Conservation (phyloP, 2,113 vertebrate species). For the Etheostoma cragini region DNA sequence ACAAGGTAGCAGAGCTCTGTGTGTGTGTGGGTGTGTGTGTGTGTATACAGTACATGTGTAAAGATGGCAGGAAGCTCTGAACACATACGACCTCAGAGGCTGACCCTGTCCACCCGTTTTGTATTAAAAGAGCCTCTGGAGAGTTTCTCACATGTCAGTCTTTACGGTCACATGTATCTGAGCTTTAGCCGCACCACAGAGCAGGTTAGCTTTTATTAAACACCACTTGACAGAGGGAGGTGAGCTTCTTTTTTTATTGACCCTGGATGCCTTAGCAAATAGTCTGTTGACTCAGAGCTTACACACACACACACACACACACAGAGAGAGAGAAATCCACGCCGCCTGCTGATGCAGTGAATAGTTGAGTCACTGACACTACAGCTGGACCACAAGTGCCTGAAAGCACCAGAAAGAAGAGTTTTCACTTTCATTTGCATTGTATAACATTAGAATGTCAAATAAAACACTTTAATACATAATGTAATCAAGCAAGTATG, state of each 20-base stretch:
- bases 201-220: slow-evolving; percentile 67
- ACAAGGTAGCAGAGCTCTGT: slow-evolving; percentile 38
- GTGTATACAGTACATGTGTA: background rate
- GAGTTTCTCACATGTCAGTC: slow-evolving; percentile 15
- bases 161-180: slow-evolving; percentile 18
- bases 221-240: slow-evolving; percentile 60
- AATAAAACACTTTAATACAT: background rate
- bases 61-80: slow-evolving; percentile 18
- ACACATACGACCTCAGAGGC: slow-evolving; percentile 17
- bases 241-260: slow-evolving; percentile 58
- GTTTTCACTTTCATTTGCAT: background rate
- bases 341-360: slow-evolving; percentile 5
- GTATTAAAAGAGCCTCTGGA: slow-evolving; percentile 44
- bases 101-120: slow-evolving; percentile 14
- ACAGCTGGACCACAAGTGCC: background rate
- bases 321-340: too few species aligned
- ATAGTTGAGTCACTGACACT: background rate
- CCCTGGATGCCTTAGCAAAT: slow-evolving; percentile 59
- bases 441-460: background rate
- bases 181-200: slow-evolving; percentile 26
- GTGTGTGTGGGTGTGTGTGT: slow-evolving; percentile 23
- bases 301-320: background rate
- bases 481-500: background rate
- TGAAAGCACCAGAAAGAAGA: background rate
- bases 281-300: slow-evolving; percentile 65